Conservation (phyloP, 2,113 vertebrate genomes). For the Dromaius novaehollandiae region DNA sequence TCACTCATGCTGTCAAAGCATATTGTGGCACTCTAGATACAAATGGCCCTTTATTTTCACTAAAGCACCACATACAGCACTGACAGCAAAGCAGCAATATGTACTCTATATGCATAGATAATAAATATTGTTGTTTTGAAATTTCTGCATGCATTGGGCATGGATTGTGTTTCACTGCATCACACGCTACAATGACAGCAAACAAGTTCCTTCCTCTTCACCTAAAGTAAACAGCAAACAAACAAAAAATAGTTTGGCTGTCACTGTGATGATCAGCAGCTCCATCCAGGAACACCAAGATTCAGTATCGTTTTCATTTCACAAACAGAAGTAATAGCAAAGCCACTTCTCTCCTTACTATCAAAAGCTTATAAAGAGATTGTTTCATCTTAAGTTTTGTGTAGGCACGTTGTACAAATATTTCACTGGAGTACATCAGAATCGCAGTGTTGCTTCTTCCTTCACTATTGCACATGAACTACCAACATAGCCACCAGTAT, state of each 20-base stretch:
- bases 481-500: conserved; percentile 11
- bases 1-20: conserved; percentile 12
- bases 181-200: conserved; percentile 70
- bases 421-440: conserved; percentile 54
- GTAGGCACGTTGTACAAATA: conserved; percentile 39
- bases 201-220: conserved; percentile 64
- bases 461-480: conserved; percentile 9
- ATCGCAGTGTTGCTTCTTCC: not conserved
- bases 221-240: conserved; percentile 59
- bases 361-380: conserved; percentile 57
- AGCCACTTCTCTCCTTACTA: conserved; percentile 40
- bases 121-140: conserved; percentile 72
- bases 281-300: conserved; percentile 56
- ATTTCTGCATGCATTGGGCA: conserved; percentile 63
- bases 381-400: conserved; percentile 54
- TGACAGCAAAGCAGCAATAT: conserved; percentile 72
- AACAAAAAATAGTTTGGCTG: conserved; percentile 47
- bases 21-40: conserved; percentile 14
- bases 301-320: conserved; percentile 49
- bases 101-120: conserved; percentile 58
- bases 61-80: conserved; percentile 14
- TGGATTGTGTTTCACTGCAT: conserved; percentile 69
- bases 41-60: conserved; percentile 69
- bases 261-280: conserved; percentile 42
- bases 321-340: conserved; percentile 56